Conservation (phyloP, 1,140 invertebrate genomes). For the Idris sp. region DNA sequence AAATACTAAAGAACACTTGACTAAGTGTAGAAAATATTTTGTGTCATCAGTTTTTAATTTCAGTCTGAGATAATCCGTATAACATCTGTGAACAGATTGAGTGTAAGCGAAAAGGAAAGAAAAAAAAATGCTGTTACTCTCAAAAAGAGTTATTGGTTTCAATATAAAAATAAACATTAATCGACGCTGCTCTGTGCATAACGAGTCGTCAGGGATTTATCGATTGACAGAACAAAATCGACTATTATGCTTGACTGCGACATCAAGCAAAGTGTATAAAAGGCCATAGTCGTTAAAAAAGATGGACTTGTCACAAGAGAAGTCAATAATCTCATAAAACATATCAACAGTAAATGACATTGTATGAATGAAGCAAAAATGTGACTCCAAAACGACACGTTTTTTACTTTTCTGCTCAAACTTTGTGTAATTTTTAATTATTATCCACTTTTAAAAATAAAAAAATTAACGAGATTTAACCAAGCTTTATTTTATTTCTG, state of each 20-base stretch:
- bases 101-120: conserved; percentile 32
- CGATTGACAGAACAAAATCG: conserved; percentile 42
- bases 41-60: too few relatives aligned
- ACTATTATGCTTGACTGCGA: conserved; percentile 3
- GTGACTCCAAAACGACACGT: too few relatives aligned
- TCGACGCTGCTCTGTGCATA: conserved; percentile 12
- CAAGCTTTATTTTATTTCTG: too few relatives aligned
- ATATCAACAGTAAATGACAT: conserved; percentile 15
- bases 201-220: conserved; percentile 47
- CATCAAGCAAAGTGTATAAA: too few relatives aligned
- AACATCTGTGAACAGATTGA: conserved; percentile 43
- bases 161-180: conserved; percentile 54
- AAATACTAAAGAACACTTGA: too few relatives aligned
- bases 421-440: too few relatives aligned
- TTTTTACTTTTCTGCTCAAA: too few relatives aligned
- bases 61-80: too few relatives aligned
- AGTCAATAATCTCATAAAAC: conserved; percentile 37
- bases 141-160: conserved; percentile 39
- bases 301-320: conserved; percentile 24
- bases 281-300: conserved; percentile 26
- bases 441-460: too few relatives aligned
- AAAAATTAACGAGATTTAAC: too few relatives aligned
- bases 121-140: conserved; percentile 47
- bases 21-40: too few relatives aligned
- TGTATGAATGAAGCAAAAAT: conserved; percentile 12